phyloP scores from a whole-genome alignment of 2,888 invertebrate genomes.

The Parelbella ahira region DNA sequence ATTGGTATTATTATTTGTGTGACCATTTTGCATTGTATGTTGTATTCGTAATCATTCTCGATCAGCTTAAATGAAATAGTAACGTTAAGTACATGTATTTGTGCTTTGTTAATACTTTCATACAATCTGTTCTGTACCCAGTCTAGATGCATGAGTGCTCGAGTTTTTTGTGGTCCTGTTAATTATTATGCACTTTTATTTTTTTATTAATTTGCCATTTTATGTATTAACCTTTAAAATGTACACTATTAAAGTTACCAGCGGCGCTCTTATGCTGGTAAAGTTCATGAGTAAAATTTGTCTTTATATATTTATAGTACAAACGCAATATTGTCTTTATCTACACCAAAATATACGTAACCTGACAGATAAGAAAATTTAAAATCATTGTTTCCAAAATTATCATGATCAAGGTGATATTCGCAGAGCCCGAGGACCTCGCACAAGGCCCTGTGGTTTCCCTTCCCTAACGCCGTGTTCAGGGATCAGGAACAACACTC shows the following conservation, averaged over 20 bases:
- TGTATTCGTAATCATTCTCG: conserved; percentile 16
- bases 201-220: background rate
- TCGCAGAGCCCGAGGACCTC: conserved; percentile 80
- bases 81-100: background rate
- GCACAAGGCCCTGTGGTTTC: conserved; percentile 81
- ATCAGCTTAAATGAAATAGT: conserved; percentile 13
- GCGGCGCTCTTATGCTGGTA: too few relatives aligned
- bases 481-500: conserved; percentile 73
- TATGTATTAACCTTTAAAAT: too few relatives aligned
- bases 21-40: conserved; percentile 21
- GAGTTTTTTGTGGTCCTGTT: conserved; percentile 30
- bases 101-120: conserved; percentile 3
- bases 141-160: conserved; percentile 67
- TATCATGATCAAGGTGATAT: conserved; percentile 35
- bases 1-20: conserved; percentile 12
- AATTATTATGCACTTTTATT: conserved; percentile 1
- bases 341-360: background rate
- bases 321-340: background rate
- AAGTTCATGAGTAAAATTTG: too few relatives aligned
- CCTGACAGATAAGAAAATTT: background rate
- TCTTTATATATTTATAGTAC: too few relatives aligned
- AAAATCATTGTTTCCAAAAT: conserved; percentile 6
- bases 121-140: conserved; percentile 41
- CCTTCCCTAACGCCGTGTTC: conserved; percentile 81
- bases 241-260: too few relatives aligned